Evolutionary conservation across 2,113 vertebrate genomes (phyloP).

Genomic region (Lipophrys pholis): DNA sequence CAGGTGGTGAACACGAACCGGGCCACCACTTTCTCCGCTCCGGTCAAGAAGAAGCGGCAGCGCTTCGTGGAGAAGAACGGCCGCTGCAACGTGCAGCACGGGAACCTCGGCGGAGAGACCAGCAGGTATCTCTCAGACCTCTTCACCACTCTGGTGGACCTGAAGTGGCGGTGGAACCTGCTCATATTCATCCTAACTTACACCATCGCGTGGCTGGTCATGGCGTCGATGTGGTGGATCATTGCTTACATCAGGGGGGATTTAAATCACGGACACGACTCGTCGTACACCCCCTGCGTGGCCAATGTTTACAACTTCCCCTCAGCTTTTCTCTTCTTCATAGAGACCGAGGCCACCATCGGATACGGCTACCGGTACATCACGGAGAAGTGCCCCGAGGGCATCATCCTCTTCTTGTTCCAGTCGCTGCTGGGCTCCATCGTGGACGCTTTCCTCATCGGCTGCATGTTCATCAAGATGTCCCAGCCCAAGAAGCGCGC

Average conservation of each 20-base stretch:
- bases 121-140: slow-evolving; percentile 91
- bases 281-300: slow-evolving; percentile 87
- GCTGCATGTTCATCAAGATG: slow-evolving; percentile 95
- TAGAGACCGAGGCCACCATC: slow-evolving; percentile 92
- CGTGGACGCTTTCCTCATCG: slow-evolving; percentile 91
- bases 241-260: slow-evolving; percentile 90
- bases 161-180: slow-evolving; percentile 93
- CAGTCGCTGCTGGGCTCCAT: slow-evolving; percentile 91
- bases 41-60: slow-evolving; percentile 87
- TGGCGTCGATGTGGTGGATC: slow-evolving; percentile 93
- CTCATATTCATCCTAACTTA: slow-evolving; percentile 91
- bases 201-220: slow-evolving; percentile 91
- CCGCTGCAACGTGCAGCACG: slow-evolving; percentile 91
- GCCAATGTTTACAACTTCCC: slow-evolving; percentile 94
- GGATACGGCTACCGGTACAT: slow-evolving; percentile 92
- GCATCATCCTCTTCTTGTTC: slow-evolving; percentile 91
- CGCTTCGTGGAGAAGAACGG: slow-evolving; percentile 93
- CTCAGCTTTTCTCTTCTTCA: slow-evolving; percentile 92
- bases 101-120: slow-evolving; percentile 89
- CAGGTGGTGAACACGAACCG: slow-evolving; percentile 85
- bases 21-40: slow-evolving; percentile 75
- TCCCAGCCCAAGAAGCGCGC: slow-evolving; percentile 92
- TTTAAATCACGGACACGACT: slow-evolving; percentile 82
- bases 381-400: slow-evolving; percentile 91
- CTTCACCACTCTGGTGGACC: slow-evolving; percentile 91